phyloP scores from a whole-genome alignment of 2,888 invertebrate genomes.

The Adelognathus sp. region DNA sequence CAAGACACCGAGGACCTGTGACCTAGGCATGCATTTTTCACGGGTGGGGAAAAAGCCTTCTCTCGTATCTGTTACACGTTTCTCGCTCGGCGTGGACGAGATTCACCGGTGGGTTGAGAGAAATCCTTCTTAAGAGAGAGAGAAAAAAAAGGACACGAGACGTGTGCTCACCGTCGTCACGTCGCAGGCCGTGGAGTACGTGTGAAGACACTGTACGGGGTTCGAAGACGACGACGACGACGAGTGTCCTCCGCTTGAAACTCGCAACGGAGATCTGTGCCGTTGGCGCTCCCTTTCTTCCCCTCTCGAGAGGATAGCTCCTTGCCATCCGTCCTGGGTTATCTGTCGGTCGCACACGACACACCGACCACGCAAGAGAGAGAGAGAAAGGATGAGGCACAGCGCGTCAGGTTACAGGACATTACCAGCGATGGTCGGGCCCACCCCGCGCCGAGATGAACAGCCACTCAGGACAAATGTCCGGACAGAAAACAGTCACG shows the following conservation, averaged over 20 bases:
- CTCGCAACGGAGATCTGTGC: constrained; percentile 34
- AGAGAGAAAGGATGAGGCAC: too few species aligned
- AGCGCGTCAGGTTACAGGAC: constrained; percentile 77
- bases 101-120: constrained; percentile 40
- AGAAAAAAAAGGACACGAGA: constrained; percentile 28
- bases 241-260: constrained; percentile 33
- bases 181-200: constrained; percentile 28
- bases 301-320: constrained; percentile 37
- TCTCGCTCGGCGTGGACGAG: constrained; percentile 30
- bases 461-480: constrained; percentile 75
- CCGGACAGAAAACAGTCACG: constrained; percentile 68
- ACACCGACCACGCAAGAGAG: constrained; percentile 48
- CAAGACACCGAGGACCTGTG: constrained; percentile 38
- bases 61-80: constrained; percentile 52
- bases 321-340: constrained; percentile 58
- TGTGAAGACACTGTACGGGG: constrained; percentile 39
- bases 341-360: constrained; percentile 70
- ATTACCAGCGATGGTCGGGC: constrained; percentile 67
- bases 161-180: constrained; percentile 7
- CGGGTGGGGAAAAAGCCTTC: constrained; percentile 37
- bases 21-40: constrained; percentile 46
- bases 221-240: constrained; percentile 24
- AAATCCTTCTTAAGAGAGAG: constrained; percentile 28
- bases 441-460: constrained; percentile 66
- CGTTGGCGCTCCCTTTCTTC: constrained; percentile 19